phyloP scores from a whole-genome alignment of 2,888 invertebrate species.

The Thalpophila matura region DNA sequence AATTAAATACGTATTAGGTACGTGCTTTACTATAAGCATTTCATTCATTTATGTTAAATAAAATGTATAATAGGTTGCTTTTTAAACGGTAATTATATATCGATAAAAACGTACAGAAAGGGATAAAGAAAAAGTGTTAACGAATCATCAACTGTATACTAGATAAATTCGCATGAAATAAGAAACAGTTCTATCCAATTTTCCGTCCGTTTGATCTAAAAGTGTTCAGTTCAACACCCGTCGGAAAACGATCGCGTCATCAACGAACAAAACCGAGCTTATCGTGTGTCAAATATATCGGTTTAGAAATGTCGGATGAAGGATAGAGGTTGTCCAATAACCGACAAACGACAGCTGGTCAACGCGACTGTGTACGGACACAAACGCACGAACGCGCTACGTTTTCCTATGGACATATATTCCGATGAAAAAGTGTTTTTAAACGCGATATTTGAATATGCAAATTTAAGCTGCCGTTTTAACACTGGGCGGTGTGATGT shows the following conservation, averaged over 20 bases:
- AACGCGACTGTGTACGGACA: slow-evolving; percentile 8
- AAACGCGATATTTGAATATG: slow-evolving; percentile 71
- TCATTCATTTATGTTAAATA: too few species aligned
- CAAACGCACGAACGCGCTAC: slow-evolving; percentile 41
- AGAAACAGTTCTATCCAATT: slow-evolving; percentile 14
- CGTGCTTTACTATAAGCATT: too few species aligned
- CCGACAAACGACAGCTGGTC: slow-evolving; percentile 45
- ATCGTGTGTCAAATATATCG: slow-evolving; percentile 39
- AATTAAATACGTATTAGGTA: too few species aligned
- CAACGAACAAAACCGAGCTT: slow-evolving; percentile 37
- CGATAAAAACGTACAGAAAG: too few species aligned
- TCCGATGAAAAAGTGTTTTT: slow-evolving; percentile 65
- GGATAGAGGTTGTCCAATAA: slow-evolving; percentile 53
- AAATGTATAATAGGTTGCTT: too few species aligned
- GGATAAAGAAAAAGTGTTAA: too few species aligned
- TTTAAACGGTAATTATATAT: too few species aligned
- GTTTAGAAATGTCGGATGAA: slow-evolving; percentile 26
- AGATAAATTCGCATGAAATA: slow-evolving; percentile 8
- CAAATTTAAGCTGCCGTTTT: slow-evolving; percentile 66
- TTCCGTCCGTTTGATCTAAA: slow-evolving; percentile 14
- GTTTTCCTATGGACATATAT: slow-evolving; percentile 56
- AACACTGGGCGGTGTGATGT: slow-evolving; percentile 60
- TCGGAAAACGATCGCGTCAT: slow-evolving; percentile 39
- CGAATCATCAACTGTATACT: too few species aligned
- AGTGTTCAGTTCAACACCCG: not conserved